phyloP scores from a whole-genome alignment of 2,113 vertebrate genomes.

The Gyps fulvus region DNA sequence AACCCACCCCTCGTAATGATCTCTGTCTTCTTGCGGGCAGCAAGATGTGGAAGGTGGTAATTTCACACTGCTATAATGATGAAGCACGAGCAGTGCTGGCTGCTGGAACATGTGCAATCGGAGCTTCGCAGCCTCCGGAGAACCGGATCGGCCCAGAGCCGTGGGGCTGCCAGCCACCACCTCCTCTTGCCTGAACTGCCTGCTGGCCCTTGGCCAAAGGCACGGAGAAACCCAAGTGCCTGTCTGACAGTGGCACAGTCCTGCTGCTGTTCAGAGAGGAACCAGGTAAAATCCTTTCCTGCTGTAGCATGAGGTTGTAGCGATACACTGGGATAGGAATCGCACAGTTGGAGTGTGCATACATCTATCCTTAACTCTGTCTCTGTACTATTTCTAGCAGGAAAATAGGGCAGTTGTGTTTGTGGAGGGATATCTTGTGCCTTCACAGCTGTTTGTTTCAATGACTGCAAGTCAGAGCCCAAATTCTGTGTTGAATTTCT shows the following conservation, averaged over 20 bases:
- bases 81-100: not conserved
- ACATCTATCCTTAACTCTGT: not conserved
- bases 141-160: rapidly evolving
- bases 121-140: not conserved
- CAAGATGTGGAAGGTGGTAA: not conserved
- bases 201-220: not conserved
- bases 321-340: rapidly evolving
- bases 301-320: rapidly evolving
- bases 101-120: not conserved
- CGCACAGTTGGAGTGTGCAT: rapidly evolving
- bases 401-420: not conserved
- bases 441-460: not conserved
- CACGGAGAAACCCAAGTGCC: not conserved
- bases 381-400: not conserved
- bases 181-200: not conserved
- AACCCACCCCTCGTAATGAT: not conserved
- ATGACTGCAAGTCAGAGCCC: not conserved
- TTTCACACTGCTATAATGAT: not conserved
- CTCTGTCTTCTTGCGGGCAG: not conserved
- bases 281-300: not conserved
- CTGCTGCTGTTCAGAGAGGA: not conserved
- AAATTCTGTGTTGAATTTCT: not conserved
- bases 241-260: not conserved
- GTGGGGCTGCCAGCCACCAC: not conserved
- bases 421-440: not conserved